These are phyloP conservation scores for Suncus etruscus DNA, from an alignment of 2,113 vertebrate species.

Conservation along the genomic window DNA sequence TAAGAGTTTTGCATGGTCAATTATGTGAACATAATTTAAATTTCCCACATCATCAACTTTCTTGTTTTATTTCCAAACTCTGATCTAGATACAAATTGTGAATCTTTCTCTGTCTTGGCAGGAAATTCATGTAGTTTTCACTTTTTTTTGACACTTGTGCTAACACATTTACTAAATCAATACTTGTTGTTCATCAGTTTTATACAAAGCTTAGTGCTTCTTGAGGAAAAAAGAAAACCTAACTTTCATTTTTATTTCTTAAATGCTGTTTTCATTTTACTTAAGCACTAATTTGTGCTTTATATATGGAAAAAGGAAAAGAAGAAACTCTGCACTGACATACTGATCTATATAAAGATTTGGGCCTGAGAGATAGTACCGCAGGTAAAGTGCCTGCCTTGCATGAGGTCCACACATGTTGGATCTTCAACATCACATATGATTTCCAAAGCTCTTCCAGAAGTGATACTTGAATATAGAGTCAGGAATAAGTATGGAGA, in stretches of 20 bases:
- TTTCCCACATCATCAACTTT: background rate
- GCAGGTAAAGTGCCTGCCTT: no score
- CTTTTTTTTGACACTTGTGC: background rate
- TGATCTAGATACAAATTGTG: background rate
- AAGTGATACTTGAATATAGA: no score
- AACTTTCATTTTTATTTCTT: no score
- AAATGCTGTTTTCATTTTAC: background rate
- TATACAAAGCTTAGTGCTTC: background rate
- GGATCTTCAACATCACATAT: no score
- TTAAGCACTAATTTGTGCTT: background rate
- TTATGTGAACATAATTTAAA: conserved; percentile 34
- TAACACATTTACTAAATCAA: background rate
- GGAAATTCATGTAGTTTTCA: background rate
- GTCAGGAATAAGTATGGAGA: no score
- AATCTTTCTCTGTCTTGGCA: background rate
- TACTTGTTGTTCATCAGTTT: background rate
- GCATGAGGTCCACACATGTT: no score
- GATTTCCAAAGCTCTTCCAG: no score
- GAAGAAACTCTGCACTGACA: no score
- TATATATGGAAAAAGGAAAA: background rate
- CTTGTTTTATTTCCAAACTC: conserved; percentile 8
- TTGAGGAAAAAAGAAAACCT: background rate
- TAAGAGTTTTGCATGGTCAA: background rate
- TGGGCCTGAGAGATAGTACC: no score
- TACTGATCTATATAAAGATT: no score